Conservation (phyloP, 92 coral and sea anemone species). For the Virgularia gustaviana region DNA sequence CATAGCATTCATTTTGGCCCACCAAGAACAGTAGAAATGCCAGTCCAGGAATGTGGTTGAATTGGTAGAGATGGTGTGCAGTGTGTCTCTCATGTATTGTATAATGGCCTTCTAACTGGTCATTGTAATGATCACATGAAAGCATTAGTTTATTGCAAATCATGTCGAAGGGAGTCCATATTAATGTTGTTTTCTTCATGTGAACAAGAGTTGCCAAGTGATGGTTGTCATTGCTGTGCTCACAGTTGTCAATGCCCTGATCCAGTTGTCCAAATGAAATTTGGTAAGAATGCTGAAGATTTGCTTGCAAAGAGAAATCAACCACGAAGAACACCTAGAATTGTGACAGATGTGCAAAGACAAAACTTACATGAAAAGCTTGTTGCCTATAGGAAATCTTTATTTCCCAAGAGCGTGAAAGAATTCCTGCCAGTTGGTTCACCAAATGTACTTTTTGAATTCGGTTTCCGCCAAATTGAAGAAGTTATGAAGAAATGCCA, state of each 20-base stretch:
- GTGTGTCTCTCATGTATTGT: constrained; percentile 7
- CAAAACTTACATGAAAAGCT: constrained; percentile 24
- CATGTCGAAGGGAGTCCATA: constrained; percentile 15
- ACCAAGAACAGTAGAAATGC: constrained; percentile 24
- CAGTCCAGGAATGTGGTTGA: constrained; percentile 25
- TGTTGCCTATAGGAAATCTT: constrained; percentile 11
- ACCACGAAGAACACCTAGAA: not conserved
- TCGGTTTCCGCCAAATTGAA: constrained; percentile 26
- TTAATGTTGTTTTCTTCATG: constrained; percentile 1
- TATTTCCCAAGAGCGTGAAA: constrained; percentile 15
- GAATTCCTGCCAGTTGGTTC: constrained; percentile 24
- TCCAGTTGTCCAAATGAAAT: constrained; percentile 3
- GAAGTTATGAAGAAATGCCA: constrained; percentile 6
- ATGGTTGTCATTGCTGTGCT: constrained; percentile 14
- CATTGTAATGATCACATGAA: constrained; percentile 16
- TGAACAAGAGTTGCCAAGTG: not conserved
- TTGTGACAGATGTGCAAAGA: constrained; percentile 1
- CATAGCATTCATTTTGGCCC: constrained; percentile 29
- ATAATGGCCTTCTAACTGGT: constrained; percentile 21
- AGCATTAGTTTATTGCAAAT: not conserved
- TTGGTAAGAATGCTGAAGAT: not conserved
- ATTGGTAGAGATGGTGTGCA: constrained; percentile 19
- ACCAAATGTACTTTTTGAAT: constrained; percentile 24
- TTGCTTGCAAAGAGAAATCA: not conserved
- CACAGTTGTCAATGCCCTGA: not conserved